phyloP scores from a whole-genome alignment of 2,888 invertebrate species.

The Hermaeophaga mercurialis region DNA sequence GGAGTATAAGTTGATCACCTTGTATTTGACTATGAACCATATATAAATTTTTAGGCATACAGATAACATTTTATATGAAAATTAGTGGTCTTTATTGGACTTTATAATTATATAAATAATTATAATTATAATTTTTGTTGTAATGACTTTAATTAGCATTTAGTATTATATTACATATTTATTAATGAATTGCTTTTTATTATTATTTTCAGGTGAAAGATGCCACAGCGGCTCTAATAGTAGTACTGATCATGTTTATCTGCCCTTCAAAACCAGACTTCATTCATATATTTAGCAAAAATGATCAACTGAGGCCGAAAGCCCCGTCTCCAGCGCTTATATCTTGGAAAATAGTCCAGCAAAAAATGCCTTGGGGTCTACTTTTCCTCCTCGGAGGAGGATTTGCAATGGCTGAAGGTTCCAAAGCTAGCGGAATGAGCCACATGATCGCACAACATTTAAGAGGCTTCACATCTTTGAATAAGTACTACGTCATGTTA shows the following conservation, averaged over 20 bases:
- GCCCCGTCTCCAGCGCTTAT: constrained; percentile 73
- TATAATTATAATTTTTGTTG: too few relatives aligned
- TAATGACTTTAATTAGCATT: too few relatives aligned
- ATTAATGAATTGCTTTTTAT: too few relatives aligned
- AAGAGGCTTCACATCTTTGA: constrained; percentile 67
- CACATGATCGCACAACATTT: constrained; percentile 74
- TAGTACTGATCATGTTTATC: constrained; percentile 82
- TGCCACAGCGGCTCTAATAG: constrained; percentile 81
- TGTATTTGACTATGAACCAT: too few relatives aligned
- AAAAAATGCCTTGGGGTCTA: constrained; percentile 89
- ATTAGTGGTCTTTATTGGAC: too few relatives aligned
- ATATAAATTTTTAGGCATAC: too few relatives aligned
- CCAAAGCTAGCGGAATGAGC: constrained; percentile 73
- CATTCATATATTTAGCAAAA: constrained; percentile 68
- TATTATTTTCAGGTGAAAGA: constrained; percentile 77
- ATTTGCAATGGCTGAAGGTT: constrained; percentile 88
- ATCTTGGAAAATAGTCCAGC: constrained; percentile 83
- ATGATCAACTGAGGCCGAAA: constrained; percentile 65
- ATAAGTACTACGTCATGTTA: constrained; percentile 69
- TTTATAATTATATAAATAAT: too few relatives aligned
- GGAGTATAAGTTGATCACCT: too few relatives aligned
- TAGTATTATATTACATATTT: too few relatives aligned
- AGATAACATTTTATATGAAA: too few relatives aligned
- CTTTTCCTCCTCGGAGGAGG: constrained; percentile 88
- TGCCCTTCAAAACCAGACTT: constrained; percentile 81